These are phyloP conservation scores for Actinernus sp. DNA, from an alignment of 92 coral and sea anemone species.

Conservation along the genomic window DNA sequence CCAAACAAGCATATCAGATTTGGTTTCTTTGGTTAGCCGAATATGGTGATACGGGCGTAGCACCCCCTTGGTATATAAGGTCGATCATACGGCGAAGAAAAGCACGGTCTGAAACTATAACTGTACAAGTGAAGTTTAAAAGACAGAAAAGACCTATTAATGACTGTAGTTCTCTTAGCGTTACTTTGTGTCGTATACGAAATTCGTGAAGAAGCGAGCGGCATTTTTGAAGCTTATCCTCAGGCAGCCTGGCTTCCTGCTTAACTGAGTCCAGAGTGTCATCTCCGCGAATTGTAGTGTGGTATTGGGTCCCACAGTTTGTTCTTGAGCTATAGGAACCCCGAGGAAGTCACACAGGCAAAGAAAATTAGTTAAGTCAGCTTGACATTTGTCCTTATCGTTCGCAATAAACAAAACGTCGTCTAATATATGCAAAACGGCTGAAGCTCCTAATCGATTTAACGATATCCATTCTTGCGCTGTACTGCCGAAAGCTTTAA, in stretches of 20 bases:
- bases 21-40: not conserved
- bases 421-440: constrained; percentile 13
- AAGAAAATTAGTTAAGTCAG: constrained; percentile 13
- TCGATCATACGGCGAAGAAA: not conserved
- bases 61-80: constrained; percentile 1
- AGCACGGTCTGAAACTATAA: constrained; percentile 33
- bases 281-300: not conserved
- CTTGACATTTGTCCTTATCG: not conserved
- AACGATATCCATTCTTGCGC: constrained; percentile 13
- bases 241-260: not conserved
- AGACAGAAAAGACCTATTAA: constrained; percentile 5
- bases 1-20: not conserved
- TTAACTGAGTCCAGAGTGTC: not conserved
- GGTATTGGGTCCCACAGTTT: not conserved
- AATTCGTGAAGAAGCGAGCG: not conserved
- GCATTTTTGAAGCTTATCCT: not conserved
- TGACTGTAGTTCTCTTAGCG: not conserved
- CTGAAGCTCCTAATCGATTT: not conserved
- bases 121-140: constrained; percentile 40
- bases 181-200: not conserved
- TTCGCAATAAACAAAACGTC: constrained; percentile 9
- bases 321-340: not conserved
- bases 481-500: constrained; percentile 17
- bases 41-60: not conserved
- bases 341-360: constrained; percentile 18